These are phyloP conservation scores for Spisula subtruncata DNA, from an alignment of 2,888 invertebrate genomes.

Conservation along the genomic window DNA sequence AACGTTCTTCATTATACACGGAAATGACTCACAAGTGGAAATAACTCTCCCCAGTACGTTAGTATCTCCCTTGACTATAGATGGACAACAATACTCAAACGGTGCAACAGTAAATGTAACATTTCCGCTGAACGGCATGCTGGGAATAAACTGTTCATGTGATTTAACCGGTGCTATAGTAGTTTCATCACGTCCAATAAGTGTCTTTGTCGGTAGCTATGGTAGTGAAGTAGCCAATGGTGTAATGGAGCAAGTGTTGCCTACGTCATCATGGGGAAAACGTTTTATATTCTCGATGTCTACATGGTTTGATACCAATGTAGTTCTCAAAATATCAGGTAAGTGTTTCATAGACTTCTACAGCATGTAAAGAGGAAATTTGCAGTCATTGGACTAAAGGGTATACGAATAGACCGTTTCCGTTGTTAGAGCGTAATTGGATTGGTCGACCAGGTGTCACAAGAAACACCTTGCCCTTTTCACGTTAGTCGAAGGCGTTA, in stretches of 20 bases:
- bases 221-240: constrained; percentile 15
- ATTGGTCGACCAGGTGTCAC: too few species aligned
- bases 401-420: too few species aligned
- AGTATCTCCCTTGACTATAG: constrained; percentile 31
- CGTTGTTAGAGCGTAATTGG: too few species aligned
- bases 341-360: neutral
- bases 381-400: too few species aligned
- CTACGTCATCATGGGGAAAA: constrained; percentile 58
- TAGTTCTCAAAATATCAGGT: constrained; percentile 68
- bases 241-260: constrained; percentile 60
- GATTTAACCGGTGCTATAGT: constrained; percentile 68
- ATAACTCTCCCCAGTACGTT: constrained; percentile 49
- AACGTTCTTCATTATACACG: constrained; percentile 58
- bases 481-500: too few species aligned
- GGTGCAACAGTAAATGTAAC: constrained; percentile 55
- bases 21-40: constrained; percentile 56
- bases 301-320: constrained; percentile 55
- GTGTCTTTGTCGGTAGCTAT: constrained; percentile 57
- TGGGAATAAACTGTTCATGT: constrained; percentile 60
- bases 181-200: constrained; percentile 57
- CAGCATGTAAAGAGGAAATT: too few species aligned
- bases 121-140: constrained; percentile 46
- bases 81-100: constrained; percentile 38
- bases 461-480: too few species aligned
- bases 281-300: constrained; percentile 59